Conservation (phyloP, 2,797 vertebrate genomes). For the Manis crassicaudata region DNA sequence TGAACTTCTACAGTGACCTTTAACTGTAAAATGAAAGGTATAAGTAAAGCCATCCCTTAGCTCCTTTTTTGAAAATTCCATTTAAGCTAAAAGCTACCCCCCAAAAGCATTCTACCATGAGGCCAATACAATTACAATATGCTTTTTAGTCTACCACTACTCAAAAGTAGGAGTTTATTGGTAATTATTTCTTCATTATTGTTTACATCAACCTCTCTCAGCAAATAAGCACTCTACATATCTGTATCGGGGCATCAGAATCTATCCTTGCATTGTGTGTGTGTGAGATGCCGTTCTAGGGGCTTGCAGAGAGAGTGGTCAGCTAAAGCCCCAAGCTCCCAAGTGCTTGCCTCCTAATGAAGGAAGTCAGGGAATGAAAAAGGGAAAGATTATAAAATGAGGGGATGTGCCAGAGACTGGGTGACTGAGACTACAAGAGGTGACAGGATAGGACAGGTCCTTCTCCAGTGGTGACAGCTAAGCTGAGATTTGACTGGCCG, state of each 20-base stretch:
- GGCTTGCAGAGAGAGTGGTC: neutral
- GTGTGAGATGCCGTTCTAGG: neutral
- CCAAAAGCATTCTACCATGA: neutral
- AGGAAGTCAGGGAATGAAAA: neutral
- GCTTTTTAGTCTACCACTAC: neutral
- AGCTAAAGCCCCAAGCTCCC: neutral
- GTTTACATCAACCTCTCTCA: neutral
- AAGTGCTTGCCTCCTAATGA: neutral
- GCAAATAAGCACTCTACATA: neutral
- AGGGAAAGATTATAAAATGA: neutral
- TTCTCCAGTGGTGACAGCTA: neutral
- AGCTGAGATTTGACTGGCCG: neutral
- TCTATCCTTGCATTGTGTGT: neutral
- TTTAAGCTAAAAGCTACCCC: neutral
- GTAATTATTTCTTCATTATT: neutral
- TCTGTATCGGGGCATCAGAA: neutral
- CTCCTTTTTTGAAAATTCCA: conserved; percentile 12
- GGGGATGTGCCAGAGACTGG: neutral
- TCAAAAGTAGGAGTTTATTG: neutral
- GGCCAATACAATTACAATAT: neutral
- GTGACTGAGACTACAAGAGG: neutral
- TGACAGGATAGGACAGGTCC: neutral
- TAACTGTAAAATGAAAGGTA: conserved; percentile 38
- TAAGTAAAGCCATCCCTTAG: neutral
- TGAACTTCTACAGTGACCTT: neutral